phyloP scores from a whole-genome alignment of 2,888 invertebrate genomes.

The Ormyrus thymus region DNA sequence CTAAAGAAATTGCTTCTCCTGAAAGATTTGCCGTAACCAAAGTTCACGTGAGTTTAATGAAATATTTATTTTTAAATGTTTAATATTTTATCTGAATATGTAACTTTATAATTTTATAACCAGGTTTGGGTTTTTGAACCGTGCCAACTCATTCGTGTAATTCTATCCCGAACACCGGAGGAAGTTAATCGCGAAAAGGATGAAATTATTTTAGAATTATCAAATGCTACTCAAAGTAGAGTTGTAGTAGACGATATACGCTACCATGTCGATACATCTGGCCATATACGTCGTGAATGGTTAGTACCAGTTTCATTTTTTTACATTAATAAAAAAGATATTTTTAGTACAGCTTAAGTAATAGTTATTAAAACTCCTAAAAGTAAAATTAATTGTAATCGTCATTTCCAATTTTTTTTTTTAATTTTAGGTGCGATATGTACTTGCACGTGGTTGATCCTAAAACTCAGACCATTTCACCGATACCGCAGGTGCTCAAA shows the following conservation, averaged over 20 bases:
- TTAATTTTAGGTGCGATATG: slow-evolving; percentile 85
- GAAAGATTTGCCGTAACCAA: slow-evolving; percentile 85
- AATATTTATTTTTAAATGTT: not conserved
- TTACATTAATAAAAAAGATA: slow-evolving; percentile 10
- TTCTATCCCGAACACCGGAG: slow-evolving; percentile 87
- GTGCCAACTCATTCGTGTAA: slow-evolving; percentile 88
- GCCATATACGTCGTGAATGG: slow-evolving; percentile 83
- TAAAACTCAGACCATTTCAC: slow-evolving; percentile 83
- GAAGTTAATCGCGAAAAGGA: slow-evolving; percentile 84
- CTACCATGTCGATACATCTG: slow-evolving; percentile 82
- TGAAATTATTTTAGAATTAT: slow-evolving; percentile 84
- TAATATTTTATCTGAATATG: too few relatives aligned
- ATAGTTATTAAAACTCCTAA: not conserved
- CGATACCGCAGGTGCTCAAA: slow-evolving; percentile 87
- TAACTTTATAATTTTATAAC: not conserved
- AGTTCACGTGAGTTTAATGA: slow-evolving; percentile 82
- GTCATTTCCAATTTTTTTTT: not conserved
- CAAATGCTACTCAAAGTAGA: slow-evolving; percentile 85
- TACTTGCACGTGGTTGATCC: slow-evolving; percentile 89
- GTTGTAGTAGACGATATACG: slow-evolving; percentile 88
- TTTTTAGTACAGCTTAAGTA: not conserved
- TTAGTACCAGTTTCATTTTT: slow-evolving; percentile 67
- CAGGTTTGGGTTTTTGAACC: slow-evolving; percentile 94
- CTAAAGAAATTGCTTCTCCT: slow-evolving; percentile 87
- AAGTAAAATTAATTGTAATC: not conserved